These are phyloP conservation scores for Phengaris arion DNA, from an alignment of 2,888 invertebrate genomes.

Conservation along the genomic window DNA sequence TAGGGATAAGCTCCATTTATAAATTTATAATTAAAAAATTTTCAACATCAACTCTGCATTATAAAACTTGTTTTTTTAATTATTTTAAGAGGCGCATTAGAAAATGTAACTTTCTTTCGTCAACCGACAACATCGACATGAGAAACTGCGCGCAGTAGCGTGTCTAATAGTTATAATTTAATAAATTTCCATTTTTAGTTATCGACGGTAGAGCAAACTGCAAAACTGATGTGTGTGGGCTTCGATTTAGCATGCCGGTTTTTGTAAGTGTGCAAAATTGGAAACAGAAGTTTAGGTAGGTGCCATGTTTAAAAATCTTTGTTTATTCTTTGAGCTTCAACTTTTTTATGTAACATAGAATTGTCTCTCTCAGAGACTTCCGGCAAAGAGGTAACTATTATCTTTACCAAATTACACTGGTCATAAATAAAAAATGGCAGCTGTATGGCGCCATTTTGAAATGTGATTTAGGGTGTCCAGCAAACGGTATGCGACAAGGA, in stretches of 20 bases:
- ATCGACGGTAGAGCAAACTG: not conserved
- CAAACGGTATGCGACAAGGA: constrained; percentile 14
- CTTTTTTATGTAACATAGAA: too few relatives aligned
- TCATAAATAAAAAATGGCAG: constrained; percentile 15
- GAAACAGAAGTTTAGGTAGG: not conserved
- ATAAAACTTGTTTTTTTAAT: constrained; percentile 9
- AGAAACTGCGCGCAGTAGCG: not conserved
- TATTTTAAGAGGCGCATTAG: constrained; percentile 22
- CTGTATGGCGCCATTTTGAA: constrained; percentile 8
- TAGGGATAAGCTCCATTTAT: too few relatives aligned
- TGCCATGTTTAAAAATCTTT: not conserved
- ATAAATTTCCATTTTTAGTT: not conserved
- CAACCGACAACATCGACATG: not conserved
- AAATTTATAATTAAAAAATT: too few relatives aligned
- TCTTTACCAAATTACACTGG: not conserved
- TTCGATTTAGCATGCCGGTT: not conserved
- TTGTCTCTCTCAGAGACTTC: not conserved
- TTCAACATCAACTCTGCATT: not conserved
- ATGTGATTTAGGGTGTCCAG: not conserved
- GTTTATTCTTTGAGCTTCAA: too few relatives aligned
- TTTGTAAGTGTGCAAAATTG: not conserved
- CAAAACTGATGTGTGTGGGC: not conserved
- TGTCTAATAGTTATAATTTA: constrained; percentile 19
- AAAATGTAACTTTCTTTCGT: constrained; percentile 27
- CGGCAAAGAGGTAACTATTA: not conserved